These are phyloP conservation scores for Pelvicachromis taeniatus DNA, from an alignment of 2,113 vertebrate species.

Conservation along the genomic window DNA sequence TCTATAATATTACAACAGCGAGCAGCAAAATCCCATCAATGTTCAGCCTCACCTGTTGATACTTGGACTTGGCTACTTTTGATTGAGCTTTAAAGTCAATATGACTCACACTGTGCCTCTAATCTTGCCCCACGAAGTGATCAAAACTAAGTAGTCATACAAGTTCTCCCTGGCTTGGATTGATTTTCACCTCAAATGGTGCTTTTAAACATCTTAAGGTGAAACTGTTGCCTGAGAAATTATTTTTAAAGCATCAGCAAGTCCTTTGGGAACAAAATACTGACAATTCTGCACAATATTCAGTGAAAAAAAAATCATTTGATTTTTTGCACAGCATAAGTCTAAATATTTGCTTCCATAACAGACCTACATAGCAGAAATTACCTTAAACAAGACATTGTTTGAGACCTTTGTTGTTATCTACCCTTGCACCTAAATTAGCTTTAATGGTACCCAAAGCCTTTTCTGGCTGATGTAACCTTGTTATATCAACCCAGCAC, in stretches of 20 bases:
- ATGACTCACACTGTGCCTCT: background rate
- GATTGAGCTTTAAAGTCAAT: background rate
- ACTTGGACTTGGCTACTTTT: background rate
- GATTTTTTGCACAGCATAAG: background rate
- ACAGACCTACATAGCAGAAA: background rate
- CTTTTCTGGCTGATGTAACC: slow-evolving; percentile 28
- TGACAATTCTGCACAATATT: background rate
- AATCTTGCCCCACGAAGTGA: background rate
- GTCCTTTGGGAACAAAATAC: background rate
- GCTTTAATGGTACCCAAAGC: slow-evolving; percentile 2
- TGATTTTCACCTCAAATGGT: background rate
- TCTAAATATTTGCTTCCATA: background rate
- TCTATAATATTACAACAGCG: background rate
- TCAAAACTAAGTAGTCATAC: background rate
- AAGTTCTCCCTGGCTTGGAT: background rate
- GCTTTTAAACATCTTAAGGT: background rate
- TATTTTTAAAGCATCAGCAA: background rate
- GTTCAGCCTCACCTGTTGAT: background rate
- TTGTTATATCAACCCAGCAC: slow-evolving; percentile 26
- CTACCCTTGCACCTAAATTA: slow-evolving; percentile 30
- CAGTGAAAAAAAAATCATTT: background rate
- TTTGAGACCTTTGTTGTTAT: slow-evolving; percentile 26
- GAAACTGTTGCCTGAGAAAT: background rate
- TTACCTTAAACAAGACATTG: slow-evolving; percentile 13
- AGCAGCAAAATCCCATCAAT: background rate